Evolutionary conservation across 2,797 vertebrate genomes (phyloP).

Genomic region (Orestias chungarensis): DNA sequence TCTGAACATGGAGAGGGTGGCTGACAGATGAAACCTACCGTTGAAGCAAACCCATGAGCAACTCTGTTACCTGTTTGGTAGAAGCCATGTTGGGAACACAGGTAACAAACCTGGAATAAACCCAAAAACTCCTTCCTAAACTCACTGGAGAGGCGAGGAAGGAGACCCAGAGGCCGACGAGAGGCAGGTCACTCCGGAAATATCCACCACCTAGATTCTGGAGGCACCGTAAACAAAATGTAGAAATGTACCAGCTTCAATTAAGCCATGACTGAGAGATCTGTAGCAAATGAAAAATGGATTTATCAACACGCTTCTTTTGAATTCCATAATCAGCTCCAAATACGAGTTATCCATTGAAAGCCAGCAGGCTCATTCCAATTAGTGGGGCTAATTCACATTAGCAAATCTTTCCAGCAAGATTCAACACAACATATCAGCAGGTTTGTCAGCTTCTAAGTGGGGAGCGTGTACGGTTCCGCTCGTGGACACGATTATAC

Average conservation of each 20-base stretch:
- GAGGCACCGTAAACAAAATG: neutral
- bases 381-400: neutral
- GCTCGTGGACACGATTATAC: constrained; percentile 55
- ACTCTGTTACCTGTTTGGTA: neutral
- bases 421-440: neutral
- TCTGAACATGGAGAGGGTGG: too few species aligned
- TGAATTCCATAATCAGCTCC: neutral
- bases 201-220: neutral
- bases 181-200: too few species aligned
- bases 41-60: neutral
- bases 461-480: constrained; percentile 33
- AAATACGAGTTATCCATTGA: neutral
- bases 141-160: too few species aligned
- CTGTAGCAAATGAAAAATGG: neutral
- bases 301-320: neutral
- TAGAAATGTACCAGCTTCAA: neutral
- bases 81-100: neutral
- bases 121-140: too few species aligned
- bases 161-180: too few species aligned
- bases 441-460: constrained; percentile 16
- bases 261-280: neutral
- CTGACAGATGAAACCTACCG: neutral
- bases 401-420: neutral
- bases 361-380: neutral
- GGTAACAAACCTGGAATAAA: too few species aligned